Evolutionary conservation across 2,888 invertebrate species (phyloP).

Genomic region (Argyresthia albistria): DNA sequence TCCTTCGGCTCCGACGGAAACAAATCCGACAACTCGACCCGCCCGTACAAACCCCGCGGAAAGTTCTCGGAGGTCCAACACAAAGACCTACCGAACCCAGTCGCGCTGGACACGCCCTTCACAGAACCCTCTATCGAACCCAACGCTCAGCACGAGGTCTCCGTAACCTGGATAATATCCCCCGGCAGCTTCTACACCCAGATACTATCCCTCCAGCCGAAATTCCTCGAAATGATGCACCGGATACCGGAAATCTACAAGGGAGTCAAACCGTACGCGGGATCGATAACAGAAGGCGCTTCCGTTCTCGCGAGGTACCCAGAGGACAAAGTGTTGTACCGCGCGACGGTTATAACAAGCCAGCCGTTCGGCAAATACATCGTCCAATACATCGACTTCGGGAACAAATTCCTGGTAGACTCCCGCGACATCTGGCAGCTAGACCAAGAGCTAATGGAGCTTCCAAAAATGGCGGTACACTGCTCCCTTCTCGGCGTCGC

Average conservation of each 20-base stretch:
- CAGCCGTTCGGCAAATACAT: conserved; percentile 73
- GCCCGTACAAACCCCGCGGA: conserved; percentile 37
- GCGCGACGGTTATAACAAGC: conserved; percentile 76
- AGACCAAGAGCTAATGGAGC: conserved; percentile 74
- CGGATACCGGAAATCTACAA: conserved; percentile 79
- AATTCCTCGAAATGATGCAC: conserved; percentile 79
- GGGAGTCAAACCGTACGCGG: conserved; percentile 51
- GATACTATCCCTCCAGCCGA: conserved; percentile 53
- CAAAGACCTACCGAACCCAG: conserved; percentile 53
- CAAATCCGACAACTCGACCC: conserved; percentile 39
- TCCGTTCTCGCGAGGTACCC: conserved; percentile 80
- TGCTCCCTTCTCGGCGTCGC: conserved; percentile 76
- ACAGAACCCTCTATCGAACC: conserved; percentile 50
- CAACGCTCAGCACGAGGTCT: conserved; percentile 70
- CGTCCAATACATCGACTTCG: conserved; percentile 84
- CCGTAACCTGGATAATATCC: conserved; percentile 82
- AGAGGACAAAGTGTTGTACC: conserved; percentile 79
- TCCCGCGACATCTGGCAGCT: conserved; percentile 78
- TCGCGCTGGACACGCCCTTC: conserved; percentile 62
- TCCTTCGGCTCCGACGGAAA: conserved; percentile 39
- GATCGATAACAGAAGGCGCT: conserved; percentile 68
- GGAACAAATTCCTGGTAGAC: conserved; percentile 77
- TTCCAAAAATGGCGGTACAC: conserved; percentile 80
- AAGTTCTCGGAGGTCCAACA: conserved; percentile 44
- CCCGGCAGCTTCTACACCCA: conserved; percentile 82